Percentiles rank a stretch among this genome's conserved stretches.
Evolutionary conservation across 2,888 invertebrate species (phyloP).

Genomic region (Ypsolopha scabrella): DNA sequence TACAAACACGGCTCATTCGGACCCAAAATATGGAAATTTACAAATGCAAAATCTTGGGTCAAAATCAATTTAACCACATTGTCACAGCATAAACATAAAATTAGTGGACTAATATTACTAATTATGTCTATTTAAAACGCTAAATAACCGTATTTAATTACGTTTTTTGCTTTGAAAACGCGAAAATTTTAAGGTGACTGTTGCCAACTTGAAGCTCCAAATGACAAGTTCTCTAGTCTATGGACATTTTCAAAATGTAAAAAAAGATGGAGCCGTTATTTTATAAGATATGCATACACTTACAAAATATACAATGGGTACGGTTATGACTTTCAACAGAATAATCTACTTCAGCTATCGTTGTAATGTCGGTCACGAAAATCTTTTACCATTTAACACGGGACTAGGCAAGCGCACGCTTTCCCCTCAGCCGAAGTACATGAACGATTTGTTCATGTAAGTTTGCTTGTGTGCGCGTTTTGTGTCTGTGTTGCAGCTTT

Average conservation of each 20-base stretch:
- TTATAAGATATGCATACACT: too few species aligned
- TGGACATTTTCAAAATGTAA: conserved; percentile 44
- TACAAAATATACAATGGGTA: too few species aligned
- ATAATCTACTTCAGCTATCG: too few species aligned
- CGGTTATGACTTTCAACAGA: too few species aligned
- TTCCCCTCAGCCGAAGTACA: too few species aligned
- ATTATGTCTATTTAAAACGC: conserved; percentile 5
- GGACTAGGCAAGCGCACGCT: too few species aligned
- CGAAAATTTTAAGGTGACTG: conserved; percentile 48
- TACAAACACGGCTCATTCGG: conserved; percentile 49
- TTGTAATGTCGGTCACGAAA: too few species aligned
- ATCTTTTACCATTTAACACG: too few species aligned
- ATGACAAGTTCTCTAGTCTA: conserved; percentile 52
- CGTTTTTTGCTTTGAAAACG: conserved; percentile 38
- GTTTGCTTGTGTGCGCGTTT: too few species aligned
- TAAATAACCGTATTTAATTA: conserved; percentile 15
- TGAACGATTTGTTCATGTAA: too few species aligned
- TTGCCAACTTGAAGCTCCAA: conserved; percentile 54
- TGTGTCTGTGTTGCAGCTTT: too few species aligned
- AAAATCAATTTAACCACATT: conserved; percentile 2
- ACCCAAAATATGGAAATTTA: conserved; percentile 41
- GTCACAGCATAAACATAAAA: conserved; percentile 9
- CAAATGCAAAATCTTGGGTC: conserved; percentile 23
- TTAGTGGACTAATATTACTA: conserved; percentile 10
- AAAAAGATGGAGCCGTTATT: conserved; percentile 9